phyloP scores from a whole-genome alignment of 2,113 vertebrate species.

The Cyprinodon variegatus region DNA sequence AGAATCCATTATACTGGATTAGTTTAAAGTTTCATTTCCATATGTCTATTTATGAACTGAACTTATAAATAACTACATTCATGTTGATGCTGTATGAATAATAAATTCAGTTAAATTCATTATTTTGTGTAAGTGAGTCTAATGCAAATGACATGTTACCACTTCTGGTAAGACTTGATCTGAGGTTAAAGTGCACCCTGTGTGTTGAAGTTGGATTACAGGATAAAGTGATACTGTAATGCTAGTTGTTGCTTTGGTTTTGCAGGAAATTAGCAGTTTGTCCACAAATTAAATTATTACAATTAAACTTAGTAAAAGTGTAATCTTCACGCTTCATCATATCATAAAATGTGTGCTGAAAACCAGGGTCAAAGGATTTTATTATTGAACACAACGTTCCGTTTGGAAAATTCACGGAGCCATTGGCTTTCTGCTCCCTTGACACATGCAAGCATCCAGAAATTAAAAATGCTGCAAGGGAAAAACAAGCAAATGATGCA shows the following conservation, averaged over 20 bases:
- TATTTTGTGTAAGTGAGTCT: too few relatives aligned
- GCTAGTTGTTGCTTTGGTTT: neutral
- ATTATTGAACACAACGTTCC: slow-evolving; percentile 10
- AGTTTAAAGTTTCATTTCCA: neutral
- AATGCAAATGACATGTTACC: slow-evolving; percentile 8
- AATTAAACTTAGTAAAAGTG: slow-evolving; percentile 1
- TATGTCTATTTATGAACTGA: neutral
- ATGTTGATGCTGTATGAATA: neutral
- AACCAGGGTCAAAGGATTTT: slow-evolving; percentile 24
- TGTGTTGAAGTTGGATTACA: neutral
- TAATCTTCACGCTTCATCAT: slow-evolving; percentile 3
- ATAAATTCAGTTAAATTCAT: neutral
- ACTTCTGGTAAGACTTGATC: slow-evolving; percentile 8
- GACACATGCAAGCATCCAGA: slow-evolving; percentile 55
- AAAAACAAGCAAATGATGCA: slow-evolving; percentile 74
- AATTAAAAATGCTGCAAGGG: slow-evolving; percentile 69
- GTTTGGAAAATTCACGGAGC: slow-evolving; percentile 58
- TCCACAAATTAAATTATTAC: slow-evolving; percentile 29
- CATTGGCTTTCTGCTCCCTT: slow-evolving; percentile 48
- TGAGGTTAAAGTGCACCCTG: slow-evolving; percentile 1
- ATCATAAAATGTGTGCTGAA: slow-evolving; percentile 29
- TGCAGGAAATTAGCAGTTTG: slow-evolving; percentile 26
- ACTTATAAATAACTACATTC: neutral
- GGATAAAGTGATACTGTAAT: slow-evolving; percentile 5
- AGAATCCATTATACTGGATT: neutral